Evolutionary conservation across 2,888 invertebrate species (phyloP), one percentile per base, ranked within the genome.

Genomic region (Temnothorax ravouxi): DNA sequence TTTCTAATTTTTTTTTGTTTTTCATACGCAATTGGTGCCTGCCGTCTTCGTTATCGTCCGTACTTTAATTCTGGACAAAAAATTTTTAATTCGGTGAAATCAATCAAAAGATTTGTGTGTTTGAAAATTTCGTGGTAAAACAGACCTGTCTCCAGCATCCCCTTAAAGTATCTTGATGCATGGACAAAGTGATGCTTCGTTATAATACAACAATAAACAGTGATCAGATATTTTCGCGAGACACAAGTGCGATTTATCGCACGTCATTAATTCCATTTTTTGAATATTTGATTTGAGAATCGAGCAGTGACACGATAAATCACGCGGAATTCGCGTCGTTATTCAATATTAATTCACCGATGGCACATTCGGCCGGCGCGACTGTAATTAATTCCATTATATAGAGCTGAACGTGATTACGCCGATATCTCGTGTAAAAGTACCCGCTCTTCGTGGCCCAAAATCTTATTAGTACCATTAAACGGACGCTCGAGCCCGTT

Each of bases 401-500:
- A 64, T 41, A 5, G 64, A 61, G 0, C 61, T 4, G 15, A 47
- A 61, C n/a, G 44, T 21, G 62, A 76, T 64, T 52, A 38, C 62
- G 21, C 6, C 41, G 76, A 64, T 62, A 50, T 18, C 52, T 64
- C 76, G 76, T 61, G 64, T 41, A 64, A 76, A 64, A 76, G 64
- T 76, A 18, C 25, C 64, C 52, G 38, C 18, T 64, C 44, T 52
- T 25, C 76, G 62, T 41, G 47, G 34, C 38, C 75, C 2, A 52
- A 76, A 76, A 76, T 76, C 76, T 76, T 52, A 38, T 76, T 76
- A 76, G 38, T 25, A 5, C 64, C 41, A 69, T 59, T 79, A 80
- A 80, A 71, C 59, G 59, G 38, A n/a, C 56, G 18, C 25, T 25
- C 34, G 18, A 66, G 54, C 56, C 25, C 47, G 47, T 56, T 47